Base-by-base conservation (phyloP, 1,140 invertebrate genomes). In the Intoshia linei region DNA sequence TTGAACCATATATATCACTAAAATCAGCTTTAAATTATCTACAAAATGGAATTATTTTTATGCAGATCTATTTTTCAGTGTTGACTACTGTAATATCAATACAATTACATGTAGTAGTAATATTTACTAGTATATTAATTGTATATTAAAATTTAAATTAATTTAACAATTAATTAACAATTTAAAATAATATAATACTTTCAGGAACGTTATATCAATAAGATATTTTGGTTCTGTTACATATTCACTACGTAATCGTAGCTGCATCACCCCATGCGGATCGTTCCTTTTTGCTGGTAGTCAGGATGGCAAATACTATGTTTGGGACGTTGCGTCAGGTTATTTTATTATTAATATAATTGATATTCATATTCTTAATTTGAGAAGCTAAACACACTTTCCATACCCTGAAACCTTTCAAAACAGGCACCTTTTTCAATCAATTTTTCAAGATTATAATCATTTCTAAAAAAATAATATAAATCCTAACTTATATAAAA, bases 311-410 rank as follows among this genome's bases (percentile, higher is more conserved):
- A 67, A 68, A 18, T 55, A 78, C 17, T 73, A 72, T n/a, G 67
- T 77, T 2, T 84, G 75, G 75, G 75, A 81, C 57, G 50, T 62
- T 6, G 61, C 68, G 34, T 65, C 62, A 29, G 65, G 66, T 57
- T n/a, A n/a, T n/a, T n/a, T n/a, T n/a, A n/a, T n/a, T n/a, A n/a
- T n/a, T n/a, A n/a, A n/a, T n/a, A n/a, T n/a, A n/a, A n/a, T n/a
- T n/a, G n/a, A n/a, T n/a, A n/a, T n/a, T n/a, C n/a, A n/a, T n/a
- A n/a, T n/a, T n/a, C n/a, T n/a, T n/a, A n/a, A n/a, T n/a, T n/a
- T n/a, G n/a, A n/a, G n/a, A n/a, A n/a, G n/a, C n/a, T n/a, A n/a
- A n/a, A n/a, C n/a, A n/a, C n/a, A n/a, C n/a, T n/a, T n/a, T n/a
- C n/a, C n/a, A n/a, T n/a, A n/a, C n/a, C n/a, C n/a, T n/a, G n/a